Evolutionary conservation across 2,888 invertebrate genomes (phyloP), one percentile per base, ranked within the genome.

Genomic region (Malacosoma neustria): DNA sequence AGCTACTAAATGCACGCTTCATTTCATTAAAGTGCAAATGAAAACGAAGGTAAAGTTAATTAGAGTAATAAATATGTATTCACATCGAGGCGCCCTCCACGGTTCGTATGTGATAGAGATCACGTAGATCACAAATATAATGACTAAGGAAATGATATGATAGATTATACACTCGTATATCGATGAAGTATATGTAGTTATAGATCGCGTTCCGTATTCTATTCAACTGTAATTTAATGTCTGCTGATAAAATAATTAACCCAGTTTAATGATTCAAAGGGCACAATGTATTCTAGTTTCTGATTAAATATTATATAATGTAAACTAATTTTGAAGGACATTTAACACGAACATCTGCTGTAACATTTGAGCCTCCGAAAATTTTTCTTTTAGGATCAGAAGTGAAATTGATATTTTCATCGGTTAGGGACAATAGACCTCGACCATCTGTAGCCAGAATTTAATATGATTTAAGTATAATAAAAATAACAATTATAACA

Each of bases 81-180:
- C 5, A 22, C 22, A 22, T 7, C 9, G 5, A 22, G 11, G 15
- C 15, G 13, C 13, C 14, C 4, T 29, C 9, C 13, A 37, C 5
- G 11, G 31, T 48, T 58, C 48, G 48, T 66, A 61, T 74, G 75
- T 75, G 75, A 61, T 57, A 49, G 51, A 41, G 46, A 71, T 73
- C 75, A 76, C 75, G 75, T 76, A 69, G 56, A 55, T 59, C 57
- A 57, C 41, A 35, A 51, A 49, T 48, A 41, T 39, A 47, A 48
- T 55, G 55, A 60, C 52, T 51, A 51, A 45, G 49, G 45, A 53
- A 60, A 55, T 49, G 55, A 57, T 61, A 59, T 38, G 46, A 46
- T 48, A 54, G 57, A 61, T 58, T 49, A 52, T 43, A 43, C 15
- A 39, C 37, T 36, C 32, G 35, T 42, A 41, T 45, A 39, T 33